Percentiles rank a stretch among this genome's conserved stretches.
Evolutionary conservation across 2,797 vertebrate species (phyloP).

Genomic region (Phyllotis vaccarum): DNA sequence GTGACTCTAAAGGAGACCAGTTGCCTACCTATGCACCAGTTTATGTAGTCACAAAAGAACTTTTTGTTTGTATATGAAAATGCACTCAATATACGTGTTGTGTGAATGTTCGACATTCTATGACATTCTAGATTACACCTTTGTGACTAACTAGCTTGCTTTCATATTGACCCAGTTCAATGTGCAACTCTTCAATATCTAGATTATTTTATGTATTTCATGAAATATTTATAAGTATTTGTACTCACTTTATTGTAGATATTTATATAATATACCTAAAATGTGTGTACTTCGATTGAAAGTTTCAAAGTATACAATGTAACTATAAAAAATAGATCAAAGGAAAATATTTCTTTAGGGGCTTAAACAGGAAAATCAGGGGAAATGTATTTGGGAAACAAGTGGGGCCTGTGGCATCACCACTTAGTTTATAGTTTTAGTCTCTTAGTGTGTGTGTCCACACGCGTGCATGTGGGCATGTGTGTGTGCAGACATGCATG

Average conservation of each 20-base stretch:
- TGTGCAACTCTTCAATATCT: neutral
- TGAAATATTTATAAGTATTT: constrained; percentile 4
- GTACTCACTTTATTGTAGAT: neutral
- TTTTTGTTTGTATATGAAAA: neutral
- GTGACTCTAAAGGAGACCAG: neutral
- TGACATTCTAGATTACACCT: neutral
- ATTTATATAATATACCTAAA: neutral
- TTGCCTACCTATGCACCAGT: neutral
- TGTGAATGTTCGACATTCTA: neutral
- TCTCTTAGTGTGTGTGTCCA: too few species aligned
- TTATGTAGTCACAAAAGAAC: neutral
- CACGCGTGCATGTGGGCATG: too few species aligned
- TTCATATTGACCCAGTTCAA: neutral
- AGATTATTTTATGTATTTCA: neutral
- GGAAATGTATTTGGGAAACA: neutral
- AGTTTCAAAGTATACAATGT: neutral
- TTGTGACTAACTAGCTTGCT: neutral
- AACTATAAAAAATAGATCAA: neutral
- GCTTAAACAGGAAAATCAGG: neutral
- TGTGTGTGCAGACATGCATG: too few species aligned
- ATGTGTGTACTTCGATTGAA: constrained; percentile 50
- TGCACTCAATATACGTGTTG: neutral
- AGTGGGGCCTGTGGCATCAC: neutral
- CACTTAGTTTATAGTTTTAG: neutral
- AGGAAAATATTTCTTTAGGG: neutral